A percentile compares a stretch with the other conserved stretches of the same genome.
Conservation (phyloP, 64 coral and sea anemone species). For the Cladopsammia gracilis region DNA sequence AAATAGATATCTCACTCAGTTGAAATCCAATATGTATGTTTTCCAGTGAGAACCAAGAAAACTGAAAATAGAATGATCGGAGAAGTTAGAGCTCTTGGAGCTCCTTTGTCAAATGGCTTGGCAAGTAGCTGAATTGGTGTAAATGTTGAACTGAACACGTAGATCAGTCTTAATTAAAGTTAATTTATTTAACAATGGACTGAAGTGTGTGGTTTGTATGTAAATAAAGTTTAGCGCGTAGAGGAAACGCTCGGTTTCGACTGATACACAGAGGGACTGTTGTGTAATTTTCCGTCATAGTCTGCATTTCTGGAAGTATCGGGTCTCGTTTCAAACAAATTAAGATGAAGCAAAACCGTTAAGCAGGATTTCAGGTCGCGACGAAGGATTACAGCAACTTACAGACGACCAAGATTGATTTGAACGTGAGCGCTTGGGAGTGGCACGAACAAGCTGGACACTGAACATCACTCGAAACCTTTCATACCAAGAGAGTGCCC, state of each 20-base stretch:
- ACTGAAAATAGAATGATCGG: not conserved
- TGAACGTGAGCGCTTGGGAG: conserved; percentile 33
- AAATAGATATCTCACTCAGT: not conserved
- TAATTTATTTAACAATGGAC: not conserved
- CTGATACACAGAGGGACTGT: not conserved
- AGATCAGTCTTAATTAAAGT: not conserved
- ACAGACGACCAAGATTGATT: conserved; percentile 64
- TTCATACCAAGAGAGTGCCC: not conserved
- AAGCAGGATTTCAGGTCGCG: conserved; percentile 46
- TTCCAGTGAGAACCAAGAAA: not conserved
- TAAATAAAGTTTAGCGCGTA: not conserved
- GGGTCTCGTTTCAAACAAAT: conserved; percentile 11
- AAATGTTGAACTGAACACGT: not conserved
- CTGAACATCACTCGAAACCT: not conserved
- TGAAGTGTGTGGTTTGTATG: conserved; percentile 2
- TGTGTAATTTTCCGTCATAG: conserved; percentile 33
- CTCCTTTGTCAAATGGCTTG: not conserved
- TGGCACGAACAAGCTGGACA: not conserved
- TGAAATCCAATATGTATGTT: not conserved
- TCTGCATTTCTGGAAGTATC: conserved; percentile 41
- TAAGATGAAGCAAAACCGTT: conserved; percentile 37
- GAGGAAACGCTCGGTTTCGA: too few species aligned
- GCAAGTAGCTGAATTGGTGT: not conserved
- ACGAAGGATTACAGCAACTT: conserved; percentile 47
- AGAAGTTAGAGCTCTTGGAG: not conserved